Conservation (phyloP, 2,888 invertebrate genomes). For the Pterostichus niger region DNA sequence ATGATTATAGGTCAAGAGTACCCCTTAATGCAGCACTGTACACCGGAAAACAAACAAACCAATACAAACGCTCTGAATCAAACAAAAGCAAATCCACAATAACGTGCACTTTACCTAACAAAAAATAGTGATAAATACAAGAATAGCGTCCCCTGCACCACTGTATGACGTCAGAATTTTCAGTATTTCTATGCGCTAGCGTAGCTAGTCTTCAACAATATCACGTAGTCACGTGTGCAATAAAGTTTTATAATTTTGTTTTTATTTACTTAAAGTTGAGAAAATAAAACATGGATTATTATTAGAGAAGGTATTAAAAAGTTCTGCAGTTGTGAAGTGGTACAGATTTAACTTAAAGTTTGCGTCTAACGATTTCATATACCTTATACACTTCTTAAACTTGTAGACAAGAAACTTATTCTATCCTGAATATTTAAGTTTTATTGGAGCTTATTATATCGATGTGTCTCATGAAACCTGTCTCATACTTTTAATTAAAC, state of each 20-base stretch:
- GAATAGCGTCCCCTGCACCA: background rate
- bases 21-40: background rate
- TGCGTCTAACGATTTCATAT: background rate
- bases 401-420: background rate
- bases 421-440: too few species aligned
- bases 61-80: constrained; percentile 5
- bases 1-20: background rate
- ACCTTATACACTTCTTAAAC: background rate
- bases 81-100: constrained; percentile 8
- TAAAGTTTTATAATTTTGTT: constrained; percentile 12
- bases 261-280: constrained; percentile 39
- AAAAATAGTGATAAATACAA: constrained; percentile 24
- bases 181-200: too few species aligned
- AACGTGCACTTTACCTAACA: constrained; percentile 20
- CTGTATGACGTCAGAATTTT: background rate
- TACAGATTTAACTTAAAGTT: background rate
- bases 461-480: too few species aligned
- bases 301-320: constrained; percentile 38
- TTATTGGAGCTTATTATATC: too few species aligned
- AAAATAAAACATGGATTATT: constrained; percentile 43
- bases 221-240: background rate
- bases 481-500: too few species aligned
- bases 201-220: too few species aligned
- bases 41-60: constrained; percentile 22
- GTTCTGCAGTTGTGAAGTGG: background rate